Evolutionary conservation across 2,888 invertebrate species (phyloP).

Genomic region (Cyaniris semiargus): DNA sequence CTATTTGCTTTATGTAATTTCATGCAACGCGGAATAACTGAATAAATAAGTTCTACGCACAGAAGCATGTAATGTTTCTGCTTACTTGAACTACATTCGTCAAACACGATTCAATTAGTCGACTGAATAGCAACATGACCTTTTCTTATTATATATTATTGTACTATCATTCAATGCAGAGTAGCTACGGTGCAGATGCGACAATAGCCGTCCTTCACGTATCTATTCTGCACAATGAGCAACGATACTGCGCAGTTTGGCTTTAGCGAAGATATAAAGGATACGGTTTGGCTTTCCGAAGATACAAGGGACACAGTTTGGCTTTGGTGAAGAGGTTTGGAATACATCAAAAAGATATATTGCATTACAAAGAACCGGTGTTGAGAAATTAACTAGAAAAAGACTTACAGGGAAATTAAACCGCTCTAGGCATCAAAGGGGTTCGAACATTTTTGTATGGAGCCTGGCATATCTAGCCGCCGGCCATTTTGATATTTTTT

Average conservation of each 20-base stretch:
- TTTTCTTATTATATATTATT: conserved; percentile 18
- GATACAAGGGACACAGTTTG: background rate
- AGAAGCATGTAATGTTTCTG: background rate
- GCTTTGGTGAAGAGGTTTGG: background rate
- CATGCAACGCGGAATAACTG: too few relatives aligned
- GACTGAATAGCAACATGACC: conserved; percentile 23
- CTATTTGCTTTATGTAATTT: too few relatives aligned
- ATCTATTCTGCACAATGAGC: conserved; percentile 7
- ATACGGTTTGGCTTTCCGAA: background rate
- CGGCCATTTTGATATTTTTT: too few relatives aligned
- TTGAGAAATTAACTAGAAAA: too few relatives aligned
- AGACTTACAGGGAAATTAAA: too few relatives aligned
- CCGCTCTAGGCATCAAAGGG: too few relatives aligned
- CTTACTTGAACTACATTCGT: conserved; percentile 2
- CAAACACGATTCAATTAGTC: conserved; percentile 15
- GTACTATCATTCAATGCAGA: background rate
- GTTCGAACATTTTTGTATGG: too few relatives aligned
- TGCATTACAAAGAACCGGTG: too few relatives aligned
- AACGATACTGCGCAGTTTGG: background rate
- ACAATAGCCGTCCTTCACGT: background rate
- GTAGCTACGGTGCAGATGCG: background rate
- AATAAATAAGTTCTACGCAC: background rate
- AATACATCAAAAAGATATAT: background rate
- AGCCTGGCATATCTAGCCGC: too few relatives aligned
- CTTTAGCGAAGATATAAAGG: background rate